phyloP scores from a whole-genome alignment of 1,140 invertebrate genomes.

The Atta texana region DNA sequence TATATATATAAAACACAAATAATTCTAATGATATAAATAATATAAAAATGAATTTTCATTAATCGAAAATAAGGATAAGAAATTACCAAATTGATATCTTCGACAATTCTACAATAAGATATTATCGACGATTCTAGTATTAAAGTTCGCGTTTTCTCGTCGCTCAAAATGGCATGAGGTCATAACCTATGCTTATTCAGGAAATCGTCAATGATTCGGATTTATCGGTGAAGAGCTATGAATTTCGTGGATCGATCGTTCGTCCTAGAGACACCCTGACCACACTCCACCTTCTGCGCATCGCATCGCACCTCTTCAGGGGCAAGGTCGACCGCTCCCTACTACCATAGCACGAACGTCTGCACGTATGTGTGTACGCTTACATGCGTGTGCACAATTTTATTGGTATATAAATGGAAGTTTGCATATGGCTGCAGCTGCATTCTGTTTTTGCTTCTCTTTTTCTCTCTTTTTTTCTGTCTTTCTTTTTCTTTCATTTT shows the following conservation, averaged over 20 bases:
- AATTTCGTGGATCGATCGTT: conserved; percentile 39
- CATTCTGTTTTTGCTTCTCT: not conserved
- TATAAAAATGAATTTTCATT: no score
- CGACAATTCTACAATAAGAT: no score
- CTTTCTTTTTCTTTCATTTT: conserved; percentile 12
- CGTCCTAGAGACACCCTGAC: conserved; percentile 22
- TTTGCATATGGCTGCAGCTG: conserved; percentile 48
- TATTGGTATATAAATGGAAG: not conserved
- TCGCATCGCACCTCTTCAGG: conserved; percentile 59
- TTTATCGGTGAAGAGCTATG: not conserved
- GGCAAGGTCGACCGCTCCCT: conserved; percentile 68
- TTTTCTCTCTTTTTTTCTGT: no score
- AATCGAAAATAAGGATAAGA: no score
- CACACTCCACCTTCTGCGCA: conserved; percentile 22
- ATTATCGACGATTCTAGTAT: no score
- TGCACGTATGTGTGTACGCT: not conserved
- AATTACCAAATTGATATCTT: no score
- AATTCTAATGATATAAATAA: no score
- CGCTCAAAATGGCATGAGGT: no score
- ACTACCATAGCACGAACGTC: conserved; percentile 10
- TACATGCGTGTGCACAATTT: conserved; percentile 10
- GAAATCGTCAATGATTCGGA: conserved; percentile 8
- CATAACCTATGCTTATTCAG: not conserved
- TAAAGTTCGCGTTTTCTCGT: not conserved
- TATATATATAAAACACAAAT: no score